These are phyloP conservation scores for Gymnocheta viridis DNA, from an alignment of 2,888 invertebrate species.

Conservation along the genomic window DNA sequence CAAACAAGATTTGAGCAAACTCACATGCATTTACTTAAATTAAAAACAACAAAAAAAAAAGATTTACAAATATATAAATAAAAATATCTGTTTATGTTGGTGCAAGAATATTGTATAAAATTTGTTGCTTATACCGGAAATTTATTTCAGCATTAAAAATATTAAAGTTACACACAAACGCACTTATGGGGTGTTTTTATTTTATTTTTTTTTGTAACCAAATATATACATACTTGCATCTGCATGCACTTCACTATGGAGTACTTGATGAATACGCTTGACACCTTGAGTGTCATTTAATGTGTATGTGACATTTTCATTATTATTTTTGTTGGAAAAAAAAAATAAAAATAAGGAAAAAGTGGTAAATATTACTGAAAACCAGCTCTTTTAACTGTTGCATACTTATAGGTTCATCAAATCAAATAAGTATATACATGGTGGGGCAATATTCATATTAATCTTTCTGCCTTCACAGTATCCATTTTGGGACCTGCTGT, in stretches of 20 bases:
- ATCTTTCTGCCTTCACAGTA: too few relatives aligned
- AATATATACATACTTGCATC: constrained; percentile 1
- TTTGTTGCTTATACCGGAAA: constrained; percentile 65
- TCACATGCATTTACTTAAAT: constrained; percentile 15
- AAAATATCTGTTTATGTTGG: constrained; percentile 46
- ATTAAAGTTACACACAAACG: constrained; percentile 36
- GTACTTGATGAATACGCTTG: constrained; percentile 71
- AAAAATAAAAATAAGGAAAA: constrained; percentile 17
- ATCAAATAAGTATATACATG: too few relatives aligned
- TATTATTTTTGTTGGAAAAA: constrained; percentile 68
- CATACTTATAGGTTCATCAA: constrained; percentile 21
- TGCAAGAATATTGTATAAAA: constrained; percentile 51
- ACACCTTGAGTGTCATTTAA: constrained; percentile 78
- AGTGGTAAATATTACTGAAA: constrained; percentile 16
- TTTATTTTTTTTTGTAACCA: neutral
- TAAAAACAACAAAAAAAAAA: neutral
- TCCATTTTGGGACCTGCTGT: too few relatives aligned
- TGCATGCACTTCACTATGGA: constrained; percentile 57
- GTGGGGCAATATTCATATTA: too few relatives aligned
- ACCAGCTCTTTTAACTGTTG: constrained; percentile 29
- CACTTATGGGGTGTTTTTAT: too few relatives aligned
- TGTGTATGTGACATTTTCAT: constrained; percentile 80
- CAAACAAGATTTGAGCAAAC: constrained; percentile 23
- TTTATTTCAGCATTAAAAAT: constrained; percentile 57
- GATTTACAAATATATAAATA: neutral